Conservation (phyloP, 2,888 invertebrate genomes). For the Elegia similella region DNA sequence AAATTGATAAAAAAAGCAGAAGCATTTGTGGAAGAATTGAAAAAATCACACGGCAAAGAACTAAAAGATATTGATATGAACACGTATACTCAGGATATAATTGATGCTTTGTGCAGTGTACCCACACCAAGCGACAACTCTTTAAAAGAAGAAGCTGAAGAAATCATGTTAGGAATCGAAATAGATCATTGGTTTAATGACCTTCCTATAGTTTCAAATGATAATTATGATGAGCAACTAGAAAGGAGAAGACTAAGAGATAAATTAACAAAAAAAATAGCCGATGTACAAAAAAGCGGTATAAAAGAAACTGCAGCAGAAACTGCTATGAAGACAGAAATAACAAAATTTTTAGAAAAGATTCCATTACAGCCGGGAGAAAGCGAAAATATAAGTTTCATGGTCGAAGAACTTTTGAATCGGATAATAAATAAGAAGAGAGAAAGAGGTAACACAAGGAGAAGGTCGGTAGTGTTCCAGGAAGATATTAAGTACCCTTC, state of each 20-base stretch:
- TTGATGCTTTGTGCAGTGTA: conserved; percentile 47
- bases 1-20: conserved; percentile 45
- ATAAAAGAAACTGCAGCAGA: conserved; percentile 30
- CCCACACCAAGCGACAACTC: conserved; percentile 48
- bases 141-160: conserved; percentile 51
- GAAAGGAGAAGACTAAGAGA: conserved; percentile 43
- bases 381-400: conserved; percentile 37
- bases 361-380: conserved; percentile 37
- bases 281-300: conserved; percentile 38
- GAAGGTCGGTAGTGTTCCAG: conserved; percentile 36
- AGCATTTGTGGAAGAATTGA: conserved; percentile 42
- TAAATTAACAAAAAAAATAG: conserved; percentile 46
- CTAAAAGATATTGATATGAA: conserved; percentile 35
- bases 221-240: conserved; percentile 31
- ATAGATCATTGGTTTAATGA: conserved; percentile 60
- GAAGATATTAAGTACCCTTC: conserved; percentile 9
- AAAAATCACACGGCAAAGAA: conserved; percentile 36
- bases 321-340: conserved; percentile 38
- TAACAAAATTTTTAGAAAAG: conserved; percentile 40
- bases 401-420: conserved; percentile 49
- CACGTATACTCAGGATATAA: conserved; percentile 41
- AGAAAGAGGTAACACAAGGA: conserved; percentile 19
- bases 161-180: conserved; percentile 51
- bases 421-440: conserved; percentile 42
- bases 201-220: conserved; percentile 39